phyloP scores from a whole-genome alignment of 2,888 invertebrate genomes.

The Lasioglossum lativentre region DNA sequence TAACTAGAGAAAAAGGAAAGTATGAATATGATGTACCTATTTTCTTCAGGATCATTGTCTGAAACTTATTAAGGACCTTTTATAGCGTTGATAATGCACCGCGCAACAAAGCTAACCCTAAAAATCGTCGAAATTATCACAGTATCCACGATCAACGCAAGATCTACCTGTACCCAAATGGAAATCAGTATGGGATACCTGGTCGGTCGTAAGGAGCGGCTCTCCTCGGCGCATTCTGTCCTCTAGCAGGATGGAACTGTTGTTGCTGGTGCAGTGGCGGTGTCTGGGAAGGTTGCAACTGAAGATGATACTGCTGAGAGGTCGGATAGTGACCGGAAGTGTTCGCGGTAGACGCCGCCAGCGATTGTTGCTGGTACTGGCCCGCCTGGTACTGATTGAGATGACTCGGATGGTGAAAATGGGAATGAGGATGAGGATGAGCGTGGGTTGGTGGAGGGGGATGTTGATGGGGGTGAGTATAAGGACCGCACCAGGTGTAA shows the following conservation, averaged over 20 bases:
- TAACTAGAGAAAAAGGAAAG: no score
- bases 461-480: conserved; percentile 72
- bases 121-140: no score
- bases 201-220: conserved; percentile 68
- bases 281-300: conserved; percentile 75
- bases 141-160: no score
- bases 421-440: conserved; percentile 69
- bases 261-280: conserved; percentile 77
- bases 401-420: conserved; percentile 64
- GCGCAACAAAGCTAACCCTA: no score
- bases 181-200: conserved; percentile 65
- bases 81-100: no score
- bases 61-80: no score
- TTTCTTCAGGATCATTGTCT: no score
- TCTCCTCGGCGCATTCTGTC: conserved; percentile 63
- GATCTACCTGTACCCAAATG: neutral
- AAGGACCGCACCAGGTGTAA: conserved; percentile 77
- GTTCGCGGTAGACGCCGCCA: conserved; percentile 59
- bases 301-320: conserved; percentile 74
- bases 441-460: conserved; percentile 55
- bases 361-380: conserved; percentile 67
- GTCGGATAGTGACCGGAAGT: conserved; percentile 67
- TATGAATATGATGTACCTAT: no score
- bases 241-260: conserved; percentile 70
- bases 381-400: conserved; percentile 66